phyloP scores from a whole-genome alignment of 2,888 invertebrate species.

The Agrotis puta region DNA sequence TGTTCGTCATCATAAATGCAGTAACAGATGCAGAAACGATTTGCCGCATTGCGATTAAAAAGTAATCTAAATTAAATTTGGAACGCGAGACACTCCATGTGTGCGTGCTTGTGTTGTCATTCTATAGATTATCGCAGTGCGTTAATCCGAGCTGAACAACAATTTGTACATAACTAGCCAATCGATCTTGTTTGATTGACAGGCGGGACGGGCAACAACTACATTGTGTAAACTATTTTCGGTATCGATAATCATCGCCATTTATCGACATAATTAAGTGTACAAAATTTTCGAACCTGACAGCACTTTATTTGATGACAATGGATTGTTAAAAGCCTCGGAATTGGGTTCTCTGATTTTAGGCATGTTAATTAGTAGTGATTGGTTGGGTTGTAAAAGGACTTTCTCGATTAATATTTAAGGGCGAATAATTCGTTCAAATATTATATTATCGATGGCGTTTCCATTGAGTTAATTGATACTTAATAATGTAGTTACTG shows the following conservation, averaged over 20 bases:
- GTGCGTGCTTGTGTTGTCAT: constrained; percentile 79
- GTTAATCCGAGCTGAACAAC: constrained; percentile 79
- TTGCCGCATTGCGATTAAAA: constrained; percentile 12
- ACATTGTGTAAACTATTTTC: constrained; percentile 58
- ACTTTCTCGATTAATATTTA: constrained; percentile 18
- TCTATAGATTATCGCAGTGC: constrained; percentile 79
- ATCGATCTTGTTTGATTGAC: constrained; percentile 83
- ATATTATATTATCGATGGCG: neutral
- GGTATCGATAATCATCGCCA: constrained; percentile 41
- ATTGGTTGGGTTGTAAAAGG: constrained; percentile 26
- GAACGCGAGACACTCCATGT: constrained; percentile 48
- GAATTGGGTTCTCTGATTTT: constrained; percentile 47
- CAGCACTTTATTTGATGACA: constrained; percentile 49
- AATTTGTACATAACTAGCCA: constrained; percentile 80
- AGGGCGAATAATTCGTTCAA: neutral
- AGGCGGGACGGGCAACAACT: constrained; percentile 68
- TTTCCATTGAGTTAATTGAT: neutral
- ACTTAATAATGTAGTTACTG: neutral
- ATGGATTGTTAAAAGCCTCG: constrained; percentile 42
- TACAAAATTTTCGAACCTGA: constrained; percentile 26
- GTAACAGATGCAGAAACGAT: constrained; percentile 28
- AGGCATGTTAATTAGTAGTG: constrained; percentile 50
- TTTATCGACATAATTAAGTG: constrained; percentile 45
- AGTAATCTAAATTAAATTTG: constrained; percentile 55
- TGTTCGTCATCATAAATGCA: neutral